Evolutionary conservation across 1,140 invertebrate species (phyloP).

Genomic region (Apocrypta bakeri): DNA sequence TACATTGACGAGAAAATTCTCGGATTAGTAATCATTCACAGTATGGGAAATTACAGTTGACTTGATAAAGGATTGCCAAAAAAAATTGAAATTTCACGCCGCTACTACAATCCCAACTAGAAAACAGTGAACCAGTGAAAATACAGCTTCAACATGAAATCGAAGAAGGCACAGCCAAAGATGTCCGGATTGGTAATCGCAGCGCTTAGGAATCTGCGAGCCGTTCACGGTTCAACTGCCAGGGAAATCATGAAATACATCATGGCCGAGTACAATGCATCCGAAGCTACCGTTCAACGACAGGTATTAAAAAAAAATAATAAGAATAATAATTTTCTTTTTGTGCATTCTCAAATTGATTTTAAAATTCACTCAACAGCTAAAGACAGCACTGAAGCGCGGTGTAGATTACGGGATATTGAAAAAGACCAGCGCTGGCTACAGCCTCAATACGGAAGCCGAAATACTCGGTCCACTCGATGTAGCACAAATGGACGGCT

Average conservation of each 20-base stretch:
- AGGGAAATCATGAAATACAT: conserved; percentile 70
- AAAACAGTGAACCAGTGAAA: neutral
- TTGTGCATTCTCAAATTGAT: too few relatives aligned
- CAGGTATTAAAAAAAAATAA: too few relatives aligned
- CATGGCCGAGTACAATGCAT: conserved; percentile 60
- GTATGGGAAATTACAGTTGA: conserved; percentile 41
- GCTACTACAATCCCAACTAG: too few relatives aligned
- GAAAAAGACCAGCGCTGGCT: conserved; percentile 60
- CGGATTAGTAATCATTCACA: neutral
- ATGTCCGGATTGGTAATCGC: conserved; percentile 65
- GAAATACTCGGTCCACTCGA: conserved; percentile 23
- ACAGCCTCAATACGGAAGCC: conserved; percentile 61
- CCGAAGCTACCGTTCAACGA: conserved; percentile 59
- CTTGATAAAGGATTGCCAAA: neutral
- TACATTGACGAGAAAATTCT: neutral
- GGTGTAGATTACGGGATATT: conserved; percentile 68
- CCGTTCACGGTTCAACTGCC: conserved; percentile 65
- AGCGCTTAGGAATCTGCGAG: conserved; percentile 65
- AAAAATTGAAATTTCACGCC: neutral
- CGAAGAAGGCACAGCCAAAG: conserved; percentile 59
- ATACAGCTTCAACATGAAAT: conserved; percentile 44
- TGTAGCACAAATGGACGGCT: conserved; percentile 32
- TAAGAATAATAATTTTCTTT: too few relatives aligned
- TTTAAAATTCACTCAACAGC: too few relatives aligned
- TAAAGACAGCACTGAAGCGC: conserved; percentile 65